These are phyloP conservation scores for Barbus barbus DNA, from an alignment of 2,113 vertebrate genomes.

Conservation along the genomic window DNA sequence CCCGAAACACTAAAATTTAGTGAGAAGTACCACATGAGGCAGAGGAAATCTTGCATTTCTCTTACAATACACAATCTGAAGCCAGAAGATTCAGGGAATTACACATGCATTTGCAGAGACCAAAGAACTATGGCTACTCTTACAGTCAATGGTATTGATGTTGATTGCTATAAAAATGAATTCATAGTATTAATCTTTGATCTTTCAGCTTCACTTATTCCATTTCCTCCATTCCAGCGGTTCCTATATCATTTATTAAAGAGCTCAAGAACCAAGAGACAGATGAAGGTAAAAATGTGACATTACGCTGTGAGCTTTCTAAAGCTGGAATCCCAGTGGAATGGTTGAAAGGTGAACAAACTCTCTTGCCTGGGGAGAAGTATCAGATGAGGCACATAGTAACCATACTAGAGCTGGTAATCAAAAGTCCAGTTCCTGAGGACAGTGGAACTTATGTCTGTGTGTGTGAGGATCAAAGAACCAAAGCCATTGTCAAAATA, in stretches of 20 bases:
- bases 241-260: conserved; percentile 79
- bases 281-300: conserved; percentile 80
- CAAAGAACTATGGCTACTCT: conserved; percentile 81
- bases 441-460: conserved; percentile 89
- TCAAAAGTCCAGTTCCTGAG: conserved; percentile 76
- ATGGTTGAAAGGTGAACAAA: conserved; percentile 80
- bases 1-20: conserved; percentile 70
- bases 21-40: conserved; percentile 82
- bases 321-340: conserved; percentile 74
- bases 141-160: conserved; percentile 79
- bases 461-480: conserved; percentile 76
- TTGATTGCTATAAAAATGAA: background rate
- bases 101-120: conserved; percentile 81
- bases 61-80: conserved; percentile 79
- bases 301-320: conserved; percentile 85
- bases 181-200: background rate
- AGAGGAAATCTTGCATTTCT: conserved; percentile 74
- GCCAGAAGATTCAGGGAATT: conserved; percentile 83
- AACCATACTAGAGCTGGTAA: conserved; percentile 74
- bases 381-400: conserved; percentile 80
- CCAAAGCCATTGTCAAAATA: conserved; percentile 77
- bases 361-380: conserved; percentile 75
- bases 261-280: conserved; percentile 80
- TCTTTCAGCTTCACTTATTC: background rate
- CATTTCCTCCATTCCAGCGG: conserved; percentile 64